Base-by-base conservation (phyloP, 1,140 invertebrate species). In the Neodiprion fabricii region DNA sequence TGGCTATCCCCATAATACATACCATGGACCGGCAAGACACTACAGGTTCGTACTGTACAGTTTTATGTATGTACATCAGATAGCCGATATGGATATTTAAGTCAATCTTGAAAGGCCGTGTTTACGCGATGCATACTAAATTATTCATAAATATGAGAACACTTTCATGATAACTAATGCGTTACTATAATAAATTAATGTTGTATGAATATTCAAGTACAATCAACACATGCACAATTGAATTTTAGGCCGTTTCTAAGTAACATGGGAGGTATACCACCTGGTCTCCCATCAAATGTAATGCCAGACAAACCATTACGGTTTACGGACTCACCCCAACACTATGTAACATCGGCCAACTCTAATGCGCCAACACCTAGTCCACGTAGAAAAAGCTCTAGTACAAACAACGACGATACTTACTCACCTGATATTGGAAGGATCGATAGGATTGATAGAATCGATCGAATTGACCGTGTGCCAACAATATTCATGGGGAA, bases 1-100 rank as follows among this genome's bases (percentile, higher is more conserved):
- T 72, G 91, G 91, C 65, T 95, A 94, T 87, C 92, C 91, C 71
- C 95, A 96, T 84, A 96, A 97, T 85, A 98, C 96, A 1, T 98
- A 97, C 88, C 96, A 98, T 87, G 96, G 96, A 9, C 95, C 94
- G 14, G 92, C 93, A 9, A 89, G 92, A 76, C 95, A 96, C 82
- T 91, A 94, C 75, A 91, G 96, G 76, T 93, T 93, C 12, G 87
- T 91, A 61, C 9, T 61, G 4, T 40, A 40, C 28, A 40, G 1
- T 40, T 40, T 40, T 40, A 40, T 40, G 28, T 40, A 40, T 40
- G 28, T 40, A 3, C 28, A 40, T 40, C 28, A 40, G 28, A 40
- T 3, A 40, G 2, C 28, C 28, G 5, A 40, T 40, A 40, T 40
- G 28, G 28, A 40, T 40, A 40, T 40, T 40, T 40, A 40, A 40